Base-by-base conservation (phyloP, 2,888 invertebrate genomes). In the Polydrusus tereticollis region DNA sequence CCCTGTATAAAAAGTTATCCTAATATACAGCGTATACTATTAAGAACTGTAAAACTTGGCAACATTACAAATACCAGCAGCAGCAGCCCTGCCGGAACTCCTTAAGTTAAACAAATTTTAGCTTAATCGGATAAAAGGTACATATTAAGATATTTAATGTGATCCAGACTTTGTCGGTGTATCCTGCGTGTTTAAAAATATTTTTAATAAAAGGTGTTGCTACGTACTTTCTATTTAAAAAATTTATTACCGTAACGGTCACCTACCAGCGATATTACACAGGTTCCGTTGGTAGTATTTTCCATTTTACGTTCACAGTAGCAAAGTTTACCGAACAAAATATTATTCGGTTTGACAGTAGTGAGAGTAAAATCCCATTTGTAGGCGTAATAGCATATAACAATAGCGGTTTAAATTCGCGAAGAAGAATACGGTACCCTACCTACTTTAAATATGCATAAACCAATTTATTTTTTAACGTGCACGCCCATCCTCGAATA, bases 401-500 rank as follows among this genome's bases (percentile, higher is more conserved):
- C 47, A 47, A 47, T 47, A 47, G 23, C 47, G 47, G 47, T 47
- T 47, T 20, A 21, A 47, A 6, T 47, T 21, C 47, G n/a, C n/a
- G 23, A n/a, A 47, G 23, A 47, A 10, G 3, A 5, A 21, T 20
- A 47, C 23, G 23, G 2, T n/a, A 18, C n/a, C n/a, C n/a, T n/a
- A n/a, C n/a, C n/a, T 47, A 47, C 21, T 47, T 47, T 47, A 20
- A 20, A 12, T 47, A 47, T 29, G 14, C 29, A 55, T 18, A 7
- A 55, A 18, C n/a, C 29, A 29, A 10, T 29, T 18, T 55, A 29
- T 29, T 55, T 8, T 29, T 16, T 14, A 14, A 7, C n/a, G 29
- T 33, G 18, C 52, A 55, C 52, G 3, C 29, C 52, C 52, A 55
- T 55, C 52, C n/a, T 33, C 29, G 23, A 29, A 55, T 14, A 55